phyloP scores from a whole-genome alignment of 1,140 invertebrate species.

The Trissolcus basalis region DNA sequence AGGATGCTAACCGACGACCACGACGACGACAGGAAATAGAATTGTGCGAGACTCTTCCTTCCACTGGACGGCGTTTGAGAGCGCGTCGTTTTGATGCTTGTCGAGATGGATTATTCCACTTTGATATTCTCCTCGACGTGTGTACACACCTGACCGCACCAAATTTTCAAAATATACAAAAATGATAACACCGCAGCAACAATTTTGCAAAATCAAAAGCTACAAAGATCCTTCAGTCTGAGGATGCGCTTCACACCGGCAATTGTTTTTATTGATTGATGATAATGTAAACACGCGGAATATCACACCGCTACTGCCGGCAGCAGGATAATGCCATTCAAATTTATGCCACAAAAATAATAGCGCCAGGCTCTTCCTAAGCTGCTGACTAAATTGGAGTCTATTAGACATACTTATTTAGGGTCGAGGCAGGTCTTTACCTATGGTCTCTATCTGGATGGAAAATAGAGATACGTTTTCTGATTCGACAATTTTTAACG shows the following conservation, averaged over 20 bases:
- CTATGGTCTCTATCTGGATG: conserved; percentile 2
- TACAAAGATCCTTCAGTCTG: no score
- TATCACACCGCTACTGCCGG: conserved; percentile 7
- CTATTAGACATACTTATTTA: conserved; percentile 19
- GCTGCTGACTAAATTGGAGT: conserved; percentile 1
- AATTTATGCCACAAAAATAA: conserved; percentile 46
- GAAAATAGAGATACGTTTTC: conserved; percentile 2
- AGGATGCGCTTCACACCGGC: conserved; percentile 20
- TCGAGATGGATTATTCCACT: conserved; percentile 53
- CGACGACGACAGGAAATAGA: conserved; percentile 60
- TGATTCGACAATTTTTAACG: neutral
- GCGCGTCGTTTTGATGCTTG: conserved; percentile 49
- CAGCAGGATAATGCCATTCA: conserved; percentile 34
- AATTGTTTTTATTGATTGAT: conserved; percentile 44
- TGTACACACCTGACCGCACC: conserved; percentile 39
- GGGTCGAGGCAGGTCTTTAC: neutral
- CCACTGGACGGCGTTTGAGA: conserved; percentile 56
- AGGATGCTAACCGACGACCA: conserved; percentile 57
- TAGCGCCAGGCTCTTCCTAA: conserved; percentile 10
- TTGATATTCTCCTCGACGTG: conserved; percentile 26
- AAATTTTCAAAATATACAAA: conserved; percentile 30
- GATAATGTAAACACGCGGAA: conserved; percentile 36
- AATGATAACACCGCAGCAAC: neutral
- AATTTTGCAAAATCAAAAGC: conserved; percentile 18
- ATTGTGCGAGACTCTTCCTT: conserved; percentile 55